Evolutionary conservation across 2,888 invertebrate species (phyloP).

Genomic region (Leucozona laternaria): DNA sequence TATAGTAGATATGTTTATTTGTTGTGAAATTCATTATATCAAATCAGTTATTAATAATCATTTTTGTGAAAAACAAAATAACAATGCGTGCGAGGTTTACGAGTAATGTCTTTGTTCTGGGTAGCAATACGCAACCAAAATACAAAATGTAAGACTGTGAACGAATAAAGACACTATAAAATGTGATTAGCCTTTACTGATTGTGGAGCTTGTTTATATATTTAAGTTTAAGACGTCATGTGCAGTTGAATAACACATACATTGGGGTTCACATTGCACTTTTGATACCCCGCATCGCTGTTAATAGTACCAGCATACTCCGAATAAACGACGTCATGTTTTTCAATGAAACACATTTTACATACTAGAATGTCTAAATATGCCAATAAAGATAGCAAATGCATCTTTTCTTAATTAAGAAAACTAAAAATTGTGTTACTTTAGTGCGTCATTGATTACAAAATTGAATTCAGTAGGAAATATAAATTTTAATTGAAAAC

Average conservation of each 20-base stretch:
- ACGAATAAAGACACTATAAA: background rate
- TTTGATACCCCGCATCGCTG: background rate
- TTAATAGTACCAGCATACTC: background rate
- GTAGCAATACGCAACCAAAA: background rate
- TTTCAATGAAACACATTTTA: background rate
- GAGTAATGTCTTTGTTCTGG: constrained; percentile 8
- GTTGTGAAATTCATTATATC: background rate
- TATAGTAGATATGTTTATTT: background rate
- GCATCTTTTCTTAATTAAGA: constrained; percentile 12
- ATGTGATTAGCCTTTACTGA: constrained; percentile 1
- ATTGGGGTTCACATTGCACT: background rate
- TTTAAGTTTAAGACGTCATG: constrained; percentile 18
- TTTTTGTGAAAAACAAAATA: background rate
- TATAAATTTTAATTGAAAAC: constrained; percentile 1
- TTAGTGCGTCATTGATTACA: constrained; percentile 35
- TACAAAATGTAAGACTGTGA: background rate
- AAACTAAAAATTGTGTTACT: background rate
- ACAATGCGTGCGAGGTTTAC: background rate
- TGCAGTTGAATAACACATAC: background rate
- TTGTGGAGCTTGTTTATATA: background rate
- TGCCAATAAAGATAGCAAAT: background rate
- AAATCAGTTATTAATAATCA: background rate
- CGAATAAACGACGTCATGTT: constrained; percentile 1
- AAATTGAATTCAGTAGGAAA: constrained; percentile 13
- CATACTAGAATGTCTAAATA: constrained; percentile 15